phyloP scores from a whole-genome alignment of 1,140 invertebrate species.

The Drosophila subobscura region DNA sequence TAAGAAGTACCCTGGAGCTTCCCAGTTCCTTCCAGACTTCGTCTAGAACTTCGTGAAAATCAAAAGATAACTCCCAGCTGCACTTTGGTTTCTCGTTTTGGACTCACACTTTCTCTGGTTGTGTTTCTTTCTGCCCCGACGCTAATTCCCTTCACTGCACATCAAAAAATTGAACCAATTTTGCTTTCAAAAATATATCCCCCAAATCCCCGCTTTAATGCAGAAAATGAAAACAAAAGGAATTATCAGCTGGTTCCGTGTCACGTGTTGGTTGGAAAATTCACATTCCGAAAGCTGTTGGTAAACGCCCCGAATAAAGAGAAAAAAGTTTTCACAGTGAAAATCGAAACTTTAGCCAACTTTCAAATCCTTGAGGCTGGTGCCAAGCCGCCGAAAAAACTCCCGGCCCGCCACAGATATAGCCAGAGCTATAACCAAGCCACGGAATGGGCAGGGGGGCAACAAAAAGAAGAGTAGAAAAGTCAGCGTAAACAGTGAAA shows the following conservation, averaged over 20 bases:
- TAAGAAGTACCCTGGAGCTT: too few relatives aligned
- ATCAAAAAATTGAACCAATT: too few relatives aligned
- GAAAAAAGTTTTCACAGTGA: conserved; percentile 38
- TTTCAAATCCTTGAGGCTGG: conserved; percentile 61
- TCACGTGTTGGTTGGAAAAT: conserved; percentile 11
- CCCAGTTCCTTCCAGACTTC: too few relatives aligned
- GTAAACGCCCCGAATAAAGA: conserved; percentile 35
- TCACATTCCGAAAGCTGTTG: conserved; percentile 42
- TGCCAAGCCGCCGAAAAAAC: conserved; percentile 44
- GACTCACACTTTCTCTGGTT: too few relatives aligned
- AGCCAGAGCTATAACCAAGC: conserved; percentile 4
- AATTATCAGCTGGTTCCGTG: conserved; percentile 1
- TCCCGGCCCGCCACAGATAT: conserved; percentile 24
- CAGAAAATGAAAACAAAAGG: background rate
- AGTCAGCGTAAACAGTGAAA: conserved; percentile 59
- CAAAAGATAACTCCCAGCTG: too few relatives aligned
- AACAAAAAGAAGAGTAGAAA: conserved; percentile 20
- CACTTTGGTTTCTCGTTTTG: too few relatives aligned
- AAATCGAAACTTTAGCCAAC: conserved; percentile 68
- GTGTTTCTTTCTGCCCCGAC: too few relatives aligned
- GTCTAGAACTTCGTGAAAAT: too few relatives aligned
- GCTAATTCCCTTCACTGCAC: too few relatives aligned
- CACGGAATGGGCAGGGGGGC: conserved; percentile 12
- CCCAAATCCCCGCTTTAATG: background rate
- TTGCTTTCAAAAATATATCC: background rate